Evolutionary conservation across 2,113 vertebrate species (phyloP).

Genomic region (Craseonycteris thonglongyai): DNA sequence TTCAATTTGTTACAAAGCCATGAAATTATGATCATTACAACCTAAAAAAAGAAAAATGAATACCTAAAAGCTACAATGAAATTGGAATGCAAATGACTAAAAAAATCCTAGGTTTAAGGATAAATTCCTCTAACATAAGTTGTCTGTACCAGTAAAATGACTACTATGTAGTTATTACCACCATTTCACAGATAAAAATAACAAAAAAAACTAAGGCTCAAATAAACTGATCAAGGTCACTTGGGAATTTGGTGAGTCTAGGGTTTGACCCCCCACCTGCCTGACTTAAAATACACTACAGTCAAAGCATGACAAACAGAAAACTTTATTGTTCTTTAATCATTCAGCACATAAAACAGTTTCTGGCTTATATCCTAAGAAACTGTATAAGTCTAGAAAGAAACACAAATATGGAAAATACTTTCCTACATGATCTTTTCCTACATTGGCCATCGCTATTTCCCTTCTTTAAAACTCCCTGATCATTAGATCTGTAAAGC

Average conservation of each 20-base stretch:
- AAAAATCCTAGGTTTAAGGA: constrained; percentile 20
- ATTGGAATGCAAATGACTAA: background rate
- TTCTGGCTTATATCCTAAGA: background rate
- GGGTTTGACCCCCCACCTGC: background rate
- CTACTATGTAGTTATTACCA: background rate
- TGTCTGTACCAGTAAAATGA: background rate
- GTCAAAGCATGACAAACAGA: background rate
- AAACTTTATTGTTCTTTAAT: background rate
- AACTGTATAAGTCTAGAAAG: background rate
- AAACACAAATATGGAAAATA: constrained; percentile 4
- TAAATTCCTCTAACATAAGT: background rate
- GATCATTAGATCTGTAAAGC: background rate
- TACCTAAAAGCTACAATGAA: constrained; percentile 22
- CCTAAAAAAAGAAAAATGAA: background rate
- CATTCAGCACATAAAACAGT: background rate
- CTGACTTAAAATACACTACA: background rate
- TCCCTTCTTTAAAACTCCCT: background rate
- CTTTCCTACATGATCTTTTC: background rate
- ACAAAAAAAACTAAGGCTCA: constrained; percentile 7
- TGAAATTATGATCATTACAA: background rate
- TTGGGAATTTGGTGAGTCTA: background rate
- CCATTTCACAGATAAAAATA: background rate
- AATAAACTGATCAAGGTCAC: background rate
- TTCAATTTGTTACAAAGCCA: background rate
- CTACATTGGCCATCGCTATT: background rate